phyloP scores from a whole-genome alignment of 1,140 invertebrate genomes.

The Planococcus citri region DNA sequence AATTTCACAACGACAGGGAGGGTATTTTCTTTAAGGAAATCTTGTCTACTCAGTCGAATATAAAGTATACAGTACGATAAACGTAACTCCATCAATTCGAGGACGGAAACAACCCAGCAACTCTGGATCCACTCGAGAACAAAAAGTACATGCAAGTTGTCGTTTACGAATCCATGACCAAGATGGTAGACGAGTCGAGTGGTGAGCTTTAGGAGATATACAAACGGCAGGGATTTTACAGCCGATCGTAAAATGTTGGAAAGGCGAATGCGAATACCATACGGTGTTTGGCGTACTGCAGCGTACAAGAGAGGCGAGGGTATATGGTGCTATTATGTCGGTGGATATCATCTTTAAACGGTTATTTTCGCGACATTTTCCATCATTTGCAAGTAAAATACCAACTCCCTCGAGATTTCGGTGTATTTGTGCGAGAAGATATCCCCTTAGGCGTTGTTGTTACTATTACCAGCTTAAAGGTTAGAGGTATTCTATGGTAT shows the following conservation, averaged over 20 bases:
- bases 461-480: not conserved
- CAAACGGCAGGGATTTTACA: conserved; percentile 1
- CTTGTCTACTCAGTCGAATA: not conserved
- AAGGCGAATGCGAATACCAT: not conserved
- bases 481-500: not conserved
- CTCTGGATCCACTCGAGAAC: not conserved
- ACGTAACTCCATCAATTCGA: too few relatives aligned
- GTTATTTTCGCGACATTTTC: conserved; percentile 6
- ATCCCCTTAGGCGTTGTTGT: not conserved
- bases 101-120: too few relatives aligned
- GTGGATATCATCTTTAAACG: conserved; percentile 3
- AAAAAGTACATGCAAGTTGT: not conserved
- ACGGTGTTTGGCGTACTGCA: not conserved
- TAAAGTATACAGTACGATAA: too few relatives aligned
- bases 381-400: conserved; percentile 3
- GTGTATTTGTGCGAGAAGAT: not conserved
- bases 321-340: not conserved
- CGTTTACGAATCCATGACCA: not conserved
- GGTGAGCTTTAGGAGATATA: too few relatives aligned
- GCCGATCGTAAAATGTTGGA: not conserved
- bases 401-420: not conserved
- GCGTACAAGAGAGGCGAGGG: too few relatives aligned
- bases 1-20: not conserved
- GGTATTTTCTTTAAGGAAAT: not conserved
- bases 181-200: not conserved